Percentiles rank a stretch among this genome's conserved stretches.
Evolutionary conservation across 2,113 vertebrate genomes (phyloP).

Genomic region (Aplodontia rufa): DNA sequence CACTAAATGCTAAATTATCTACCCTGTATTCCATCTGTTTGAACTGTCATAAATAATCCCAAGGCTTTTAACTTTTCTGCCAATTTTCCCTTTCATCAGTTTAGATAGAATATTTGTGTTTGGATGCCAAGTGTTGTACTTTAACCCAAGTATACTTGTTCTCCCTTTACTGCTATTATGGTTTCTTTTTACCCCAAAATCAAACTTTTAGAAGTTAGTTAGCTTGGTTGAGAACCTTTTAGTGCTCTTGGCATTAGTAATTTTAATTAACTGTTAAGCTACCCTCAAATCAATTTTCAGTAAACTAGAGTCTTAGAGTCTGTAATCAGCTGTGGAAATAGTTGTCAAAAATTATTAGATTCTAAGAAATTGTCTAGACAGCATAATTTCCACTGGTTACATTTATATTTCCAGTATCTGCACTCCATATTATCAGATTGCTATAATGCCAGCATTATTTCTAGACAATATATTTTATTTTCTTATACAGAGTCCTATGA

Average conservation of each 20-base stretch:
- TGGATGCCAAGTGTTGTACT: neutral
- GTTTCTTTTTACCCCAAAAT: conserved; percentile 14
- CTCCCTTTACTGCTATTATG: neutral
- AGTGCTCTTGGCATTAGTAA: neutral
- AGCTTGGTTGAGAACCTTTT: conserved; percentile 1
- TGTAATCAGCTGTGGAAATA: neutral
- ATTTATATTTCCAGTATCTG: neutral
- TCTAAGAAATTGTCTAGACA: conserved; percentile 6
- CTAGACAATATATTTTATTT: conserved; percentile 12
- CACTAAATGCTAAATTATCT: neutral
- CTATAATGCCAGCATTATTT: neutral
- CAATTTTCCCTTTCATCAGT: neutral
- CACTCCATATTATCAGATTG: neutral
- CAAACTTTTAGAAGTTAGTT: conserved; percentile 24
- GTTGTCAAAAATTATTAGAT: conserved; percentile 41
- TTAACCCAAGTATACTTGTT: neutral
- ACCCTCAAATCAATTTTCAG: neutral
- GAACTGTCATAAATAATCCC: neutral
- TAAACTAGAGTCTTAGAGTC: conserved; percentile 7
- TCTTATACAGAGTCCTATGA: neutral
- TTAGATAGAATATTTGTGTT: neutral
- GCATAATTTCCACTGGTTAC: neutral
- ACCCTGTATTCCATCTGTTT: neutral
- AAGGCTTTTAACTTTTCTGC: conserved; percentile 23
- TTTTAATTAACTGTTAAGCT: conserved; percentile 45